Conservation (phyloP, 2,113 vertebrate species). For the Neotoma lepida region DNA sequence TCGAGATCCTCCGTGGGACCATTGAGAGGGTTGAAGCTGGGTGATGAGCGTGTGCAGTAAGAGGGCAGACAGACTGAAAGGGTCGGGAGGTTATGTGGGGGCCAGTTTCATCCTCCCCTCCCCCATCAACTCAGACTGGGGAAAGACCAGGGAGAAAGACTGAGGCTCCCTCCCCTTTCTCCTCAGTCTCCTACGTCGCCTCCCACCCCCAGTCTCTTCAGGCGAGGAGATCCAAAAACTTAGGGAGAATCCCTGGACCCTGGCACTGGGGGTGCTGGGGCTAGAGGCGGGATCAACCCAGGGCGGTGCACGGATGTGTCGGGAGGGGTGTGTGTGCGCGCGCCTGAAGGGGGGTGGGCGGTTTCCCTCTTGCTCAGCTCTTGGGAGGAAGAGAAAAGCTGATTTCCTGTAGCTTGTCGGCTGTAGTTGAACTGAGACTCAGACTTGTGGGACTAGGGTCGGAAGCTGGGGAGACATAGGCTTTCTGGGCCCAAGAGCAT, state of each 20-base stretch:
- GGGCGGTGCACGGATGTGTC: constrained; percentile 71
- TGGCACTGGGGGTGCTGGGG: constrained; percentile 58
- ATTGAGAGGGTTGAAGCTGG: constrained; percentile 38
- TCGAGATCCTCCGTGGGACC: background rate
- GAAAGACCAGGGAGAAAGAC: constrained; percentile 19
- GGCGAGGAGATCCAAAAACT: background rate
- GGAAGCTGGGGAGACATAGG: constrained; percentile 24
- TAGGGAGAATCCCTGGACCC: constrained; percentile 46
- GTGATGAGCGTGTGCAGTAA: background rate
- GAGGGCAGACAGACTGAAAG: background rate
- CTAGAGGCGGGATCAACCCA: constrained; percentile 51
- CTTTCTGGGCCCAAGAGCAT: background rate
- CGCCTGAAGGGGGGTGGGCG: constrained; percentile 67
- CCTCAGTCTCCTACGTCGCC: background rate
- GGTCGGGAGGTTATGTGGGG: constrained; percentile 69
- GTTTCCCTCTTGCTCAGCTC: constrained; percentile 78
- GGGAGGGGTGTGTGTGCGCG: constrained; percentile 70
- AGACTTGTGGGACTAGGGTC: constrained; percentile 63
- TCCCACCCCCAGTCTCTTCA: background rate
- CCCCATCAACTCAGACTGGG: constrained; percentile 63
- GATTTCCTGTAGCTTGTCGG: constrained; percentile 79
- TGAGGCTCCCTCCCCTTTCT: constrained; percentile 25
- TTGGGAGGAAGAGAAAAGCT: constrained; percentile 78
- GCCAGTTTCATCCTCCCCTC: constrained; percentile 61
- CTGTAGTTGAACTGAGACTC: constrained; percentile 49